Evolutionary conservation across 1,140 invertebrate genomes (phyloP).

Genomic region (Diorhabda carinulata): DNA sequence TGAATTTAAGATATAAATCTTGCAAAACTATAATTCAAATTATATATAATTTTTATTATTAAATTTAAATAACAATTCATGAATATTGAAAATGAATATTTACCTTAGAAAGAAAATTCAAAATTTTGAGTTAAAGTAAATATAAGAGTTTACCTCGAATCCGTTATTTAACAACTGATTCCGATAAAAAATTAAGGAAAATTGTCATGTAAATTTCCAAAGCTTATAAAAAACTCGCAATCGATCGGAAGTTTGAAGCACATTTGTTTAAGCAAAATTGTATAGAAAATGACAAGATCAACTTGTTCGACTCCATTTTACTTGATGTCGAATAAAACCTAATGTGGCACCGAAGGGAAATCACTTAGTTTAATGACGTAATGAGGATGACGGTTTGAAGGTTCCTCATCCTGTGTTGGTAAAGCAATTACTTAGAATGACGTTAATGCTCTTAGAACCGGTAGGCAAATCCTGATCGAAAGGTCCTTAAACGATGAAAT

Average conservation of each 20-base stretch:
- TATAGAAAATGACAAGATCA: not conserved
- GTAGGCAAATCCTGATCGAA: constrained; percentile 1
- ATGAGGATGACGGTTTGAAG: constrained; percentile 1
- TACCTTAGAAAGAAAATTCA: no score
- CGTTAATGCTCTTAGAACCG: constrained; percentile 1
- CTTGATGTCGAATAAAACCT: not conserved
- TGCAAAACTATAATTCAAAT: no score
- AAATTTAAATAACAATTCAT: no score
- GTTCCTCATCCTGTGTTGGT: not conserved
- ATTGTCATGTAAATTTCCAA: no score
- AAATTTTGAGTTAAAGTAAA: no score
- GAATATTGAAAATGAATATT: no score
- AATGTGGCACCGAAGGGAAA: not conserved
- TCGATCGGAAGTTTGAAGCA: not conserved
- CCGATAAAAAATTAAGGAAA: no score
- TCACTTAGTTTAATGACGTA: constrained; percentile 1
- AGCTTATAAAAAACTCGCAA: no score
- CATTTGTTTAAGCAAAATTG: not conserved
- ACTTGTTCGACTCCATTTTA: not conserved
- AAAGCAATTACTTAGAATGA: constrained; percentile 2
- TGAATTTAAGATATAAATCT: no score
- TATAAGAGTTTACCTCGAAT: no score
- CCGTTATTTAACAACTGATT: no score
- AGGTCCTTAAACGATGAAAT: constrained; percentile 2
- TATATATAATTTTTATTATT: no score